Conservation (phyloP, 2,113 vertebrate species). For the Pithys albifrons region DNA sequence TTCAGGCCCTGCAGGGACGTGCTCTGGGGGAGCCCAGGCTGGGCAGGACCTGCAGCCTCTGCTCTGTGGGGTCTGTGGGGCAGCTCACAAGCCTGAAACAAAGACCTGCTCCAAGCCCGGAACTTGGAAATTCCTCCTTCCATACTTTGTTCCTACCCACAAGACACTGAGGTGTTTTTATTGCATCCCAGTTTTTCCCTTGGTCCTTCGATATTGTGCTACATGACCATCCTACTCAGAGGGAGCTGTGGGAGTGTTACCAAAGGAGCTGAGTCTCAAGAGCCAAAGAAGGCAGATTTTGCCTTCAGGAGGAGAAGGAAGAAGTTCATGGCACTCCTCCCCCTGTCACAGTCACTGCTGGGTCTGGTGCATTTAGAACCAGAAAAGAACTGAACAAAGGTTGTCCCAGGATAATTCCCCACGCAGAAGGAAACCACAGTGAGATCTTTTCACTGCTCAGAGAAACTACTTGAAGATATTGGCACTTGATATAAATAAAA, state of each 20-base stretch:
- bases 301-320: not conserved
- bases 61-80: not conserved
- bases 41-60: not conserved
- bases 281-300: not conserved
- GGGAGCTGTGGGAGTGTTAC: not conserved
- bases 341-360: not conserved
- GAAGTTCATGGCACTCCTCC: not conserved
- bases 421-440: not conserved
- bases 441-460: not conserved
- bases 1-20: not conserved
- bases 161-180: not conserved
- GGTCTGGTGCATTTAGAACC: not conserved
- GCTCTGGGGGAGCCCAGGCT: not conserved
- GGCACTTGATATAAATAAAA: constrained; percentile 40
- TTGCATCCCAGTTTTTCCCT: not conserved
- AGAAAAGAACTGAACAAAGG: not conserved
- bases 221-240: not conserved
- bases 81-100: not conserved
- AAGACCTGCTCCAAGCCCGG: not conserved
- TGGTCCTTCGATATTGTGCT: not conserved
- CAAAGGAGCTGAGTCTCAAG: not conserved
- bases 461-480: constrained; percentile 3
- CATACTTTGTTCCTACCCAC: not conserved
- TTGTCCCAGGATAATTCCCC: not conserved
- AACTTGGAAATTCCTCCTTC: not conserved